Evolutionary conservation across 2,113 vertebrate genomes (phyloP).

Genomic region (Serinus canaria): DNA sequence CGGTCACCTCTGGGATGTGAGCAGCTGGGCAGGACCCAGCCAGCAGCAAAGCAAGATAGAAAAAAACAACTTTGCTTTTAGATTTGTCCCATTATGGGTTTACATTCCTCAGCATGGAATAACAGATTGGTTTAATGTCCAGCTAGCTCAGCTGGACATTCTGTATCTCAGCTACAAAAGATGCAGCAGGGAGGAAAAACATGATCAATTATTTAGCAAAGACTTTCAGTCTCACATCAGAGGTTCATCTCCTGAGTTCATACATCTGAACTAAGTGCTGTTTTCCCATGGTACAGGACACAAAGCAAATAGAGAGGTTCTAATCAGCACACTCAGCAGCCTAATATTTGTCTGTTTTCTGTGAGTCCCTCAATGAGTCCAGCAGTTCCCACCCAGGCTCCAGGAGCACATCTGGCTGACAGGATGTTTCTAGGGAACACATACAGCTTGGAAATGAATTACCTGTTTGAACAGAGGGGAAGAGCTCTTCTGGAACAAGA

Average conservation of each 20-base stretch:
- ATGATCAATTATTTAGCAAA: not conserved
- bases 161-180: not conserved
- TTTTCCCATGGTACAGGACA: not conserved
- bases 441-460: not conserved
- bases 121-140: not conserved
- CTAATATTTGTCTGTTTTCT: not conserved
- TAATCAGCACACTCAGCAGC: not conserved
- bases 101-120: not conserved
- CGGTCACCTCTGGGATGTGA: rapidly evolving
- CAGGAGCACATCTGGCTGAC: not conserved
- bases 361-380: not conserved
- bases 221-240: not conserved
- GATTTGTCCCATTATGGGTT: not conserved
- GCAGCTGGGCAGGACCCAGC: not conserved
- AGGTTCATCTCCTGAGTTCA: not conserved
- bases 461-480: not conserved
- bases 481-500: not conserved
- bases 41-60: not conserved
- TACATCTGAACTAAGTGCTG: not conserved
- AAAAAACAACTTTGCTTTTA: not conserved
- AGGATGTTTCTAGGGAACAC: not conserved
- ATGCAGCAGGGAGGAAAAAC: not conserved
- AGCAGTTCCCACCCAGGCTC: not conserved
- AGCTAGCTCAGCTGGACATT: not conserved
- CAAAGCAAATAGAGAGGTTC: not conserved